Evolutionary conservation across 2,113 vertebrate species (phyloP), one percentile per base, ranked within the genome.

Genomic region (Indicator maculatus): DNA sequence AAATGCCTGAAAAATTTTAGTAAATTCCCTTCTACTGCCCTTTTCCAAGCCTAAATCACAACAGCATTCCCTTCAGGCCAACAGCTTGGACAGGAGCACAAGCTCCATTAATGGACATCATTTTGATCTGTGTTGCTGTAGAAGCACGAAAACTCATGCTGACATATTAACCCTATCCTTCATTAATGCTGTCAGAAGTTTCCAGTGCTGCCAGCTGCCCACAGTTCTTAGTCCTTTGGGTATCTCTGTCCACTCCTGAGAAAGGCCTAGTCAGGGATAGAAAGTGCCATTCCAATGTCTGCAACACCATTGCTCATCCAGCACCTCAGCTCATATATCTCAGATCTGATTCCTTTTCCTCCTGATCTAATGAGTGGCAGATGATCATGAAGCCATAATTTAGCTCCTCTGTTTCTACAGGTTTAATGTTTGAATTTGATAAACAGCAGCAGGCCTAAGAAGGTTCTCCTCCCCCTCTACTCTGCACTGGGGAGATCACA

Each of bases 261-360:
- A 31, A 83, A 60, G 18, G 31, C 18, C 47, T 45, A 47, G 70
- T 7, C 38, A 1, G 0, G 4, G 44, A 58, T 16, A 65, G 41
- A 70, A 63, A 45, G 21, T 5, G 2, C 41, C 2, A 0, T n/a
- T 39, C 50, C 58, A 52, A 10, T 0, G 0, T 28, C 45, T 38
- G 33, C 0, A 0, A 13, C 31, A 59, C n/a, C 20, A 24, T 44
- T 56, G 33, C 72, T 70, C 14, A 2, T 19, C 0, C 0, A 9
- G 5, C 10, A 19, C 12, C 67, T 76, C 47, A 15, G 8, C 16
- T 21, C 9, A n/a, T 8, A 6, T 5, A 61, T 5, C 26, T n/a
- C 4, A 5, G 7, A 9, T 41, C 56, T 89, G 16, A 20, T 9
- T 50, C 67, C 30, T 30, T 58, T 61, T 9, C 17, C 12, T 21